Base-by-base conservation (phyloP, 2,888 invertebrate genomes). In the Diachrysia chrysitis region DNA sequence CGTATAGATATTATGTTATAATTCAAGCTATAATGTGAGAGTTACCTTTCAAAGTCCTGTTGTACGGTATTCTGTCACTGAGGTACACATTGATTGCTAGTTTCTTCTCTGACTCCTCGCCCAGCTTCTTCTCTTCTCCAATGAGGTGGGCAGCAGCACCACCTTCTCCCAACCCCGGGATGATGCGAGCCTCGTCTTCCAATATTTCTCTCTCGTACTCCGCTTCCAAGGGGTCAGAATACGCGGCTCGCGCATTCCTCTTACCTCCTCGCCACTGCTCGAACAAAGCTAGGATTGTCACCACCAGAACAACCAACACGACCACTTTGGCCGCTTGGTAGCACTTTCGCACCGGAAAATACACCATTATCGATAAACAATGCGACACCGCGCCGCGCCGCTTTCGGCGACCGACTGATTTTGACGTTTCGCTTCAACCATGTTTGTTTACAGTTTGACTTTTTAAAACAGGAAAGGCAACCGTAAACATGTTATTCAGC, bases 81-180 rank as follows among this genome's bases (percentile, higher is more conserved):
- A 99, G 95, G 80, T 98, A 96, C 68, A 98, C 97, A 89, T 99
- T 99, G 76, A 99, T 96, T 1, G 99, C 99, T 79, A 98, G 97
- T 86, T 97, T 97, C 83, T 97, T 97, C 88, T 98, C 96, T 0
- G 97, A 96, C 78, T 96, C 96, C 69, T 98, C 97, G 1, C 97
- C 97, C 86, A 78, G 91, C 51, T 92, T 90, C 83, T 96, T 96
- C 59, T 98, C 98, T 32, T 95, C 93, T 0, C 97, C 97, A 14
- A 95, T 92, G 14, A 98, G 93, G 76, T 94, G 93, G 0, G 97
- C 97, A 0, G 97, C 96, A 16, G 95, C 95, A 0, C 95, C 98
- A 60, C 96, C 95, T 78, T 97, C 97, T 0, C 98, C 98, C 55
- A 98, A 91, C 2, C 97, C 97, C 5, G 96, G 95, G 17, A 97